These are phyloP conservation scores for Coelopa pilipes DNA, from an alignment of 2,888 invertebrate species.

Conservation along the genomic window DNA sequence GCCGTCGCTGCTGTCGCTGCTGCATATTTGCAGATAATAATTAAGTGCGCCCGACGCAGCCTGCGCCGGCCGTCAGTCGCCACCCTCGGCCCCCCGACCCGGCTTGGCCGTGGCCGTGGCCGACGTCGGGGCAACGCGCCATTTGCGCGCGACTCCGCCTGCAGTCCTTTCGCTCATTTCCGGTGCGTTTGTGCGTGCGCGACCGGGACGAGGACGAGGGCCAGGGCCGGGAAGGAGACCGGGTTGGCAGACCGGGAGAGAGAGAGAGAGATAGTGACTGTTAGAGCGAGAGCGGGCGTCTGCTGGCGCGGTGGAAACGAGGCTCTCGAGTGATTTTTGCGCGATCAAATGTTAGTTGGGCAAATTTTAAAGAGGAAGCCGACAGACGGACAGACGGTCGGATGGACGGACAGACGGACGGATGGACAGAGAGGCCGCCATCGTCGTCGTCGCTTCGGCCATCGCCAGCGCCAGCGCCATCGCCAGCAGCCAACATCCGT, in stretches of 20 bases:
- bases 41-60: slow-evolving; percentile 59
- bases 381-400: not conserved
- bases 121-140: slow-evolving; percentile 28
- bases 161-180: slow-evolving; percentile 30
- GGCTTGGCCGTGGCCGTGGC: not conserved
- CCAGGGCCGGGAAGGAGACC: too few relatives aligned
- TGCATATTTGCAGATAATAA: slow-evolving; percentile 66
- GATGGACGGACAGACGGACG: not conserved
- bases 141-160: slow-evolving; percentile 24
- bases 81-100: not conserved
- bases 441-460: slow-evolving; percentile 53
- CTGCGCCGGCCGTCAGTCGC: not conserved
- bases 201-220: too few relatives aligned
- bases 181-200: slow-evolving; percentile 34
- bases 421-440: slow-evolving; percentile 29
- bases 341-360: slow-evolving; percentile 43
- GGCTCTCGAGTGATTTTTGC: slow-evolving; percentile 52
- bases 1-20: too few relatives aligned
- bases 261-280: not conserved
- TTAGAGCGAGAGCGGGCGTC: slow-evolving; percentile 35
- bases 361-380: not conserved
- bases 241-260: too few relatives aligned
- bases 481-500: slow-evolving; percentile 34
- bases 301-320: not conserved
- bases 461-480: not conserved